These are phyloP conservation scores for Nothocercus julius DNA, from an alignment of 2,113 vertebrate genomes.

Conservation along the genomic window DNA sequence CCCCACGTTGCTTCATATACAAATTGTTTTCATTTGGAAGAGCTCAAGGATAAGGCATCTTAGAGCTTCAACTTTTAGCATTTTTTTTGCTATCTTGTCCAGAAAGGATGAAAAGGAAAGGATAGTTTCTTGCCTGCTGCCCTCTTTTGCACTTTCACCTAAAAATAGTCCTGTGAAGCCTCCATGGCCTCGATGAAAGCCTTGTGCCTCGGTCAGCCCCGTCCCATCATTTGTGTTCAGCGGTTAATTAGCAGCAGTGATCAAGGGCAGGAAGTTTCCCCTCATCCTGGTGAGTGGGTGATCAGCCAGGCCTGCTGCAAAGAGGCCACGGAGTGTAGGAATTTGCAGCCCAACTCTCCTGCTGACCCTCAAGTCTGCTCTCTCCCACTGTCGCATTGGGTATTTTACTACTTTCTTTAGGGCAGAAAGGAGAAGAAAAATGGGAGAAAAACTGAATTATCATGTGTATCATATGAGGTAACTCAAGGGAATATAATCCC, in stretches of 20 bases:
- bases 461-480: background rate
- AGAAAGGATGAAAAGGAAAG: background rate
- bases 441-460: background rate
- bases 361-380: background rate
- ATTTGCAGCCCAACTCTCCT: background rate
- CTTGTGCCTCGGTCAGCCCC: background rate
- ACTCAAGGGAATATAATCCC: background rate
- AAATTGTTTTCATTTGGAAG: background rate
- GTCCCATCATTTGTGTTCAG: background rate
- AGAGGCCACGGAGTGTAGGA: too few species aligned
- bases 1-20: fast-evolving
- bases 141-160: background rate
- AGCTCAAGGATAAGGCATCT: background rate
- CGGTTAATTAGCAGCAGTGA: background rate
- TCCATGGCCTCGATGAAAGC: background rate
- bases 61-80: background rate
- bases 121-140: background rate
- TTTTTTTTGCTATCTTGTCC: background rate
- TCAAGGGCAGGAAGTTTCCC: slow-evolving; percentile 15
- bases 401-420: background rate
- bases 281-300: background rate
- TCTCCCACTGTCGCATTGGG: too few species aligned
- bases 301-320: background rate
- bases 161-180: background rate
- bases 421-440: background rate